Evolutionary conservation across 2,888 invertebrate species (phyloP), one percentile per base, ranked within the genome.

Genomic region (Amphipyra tragopoginis): DNA sequence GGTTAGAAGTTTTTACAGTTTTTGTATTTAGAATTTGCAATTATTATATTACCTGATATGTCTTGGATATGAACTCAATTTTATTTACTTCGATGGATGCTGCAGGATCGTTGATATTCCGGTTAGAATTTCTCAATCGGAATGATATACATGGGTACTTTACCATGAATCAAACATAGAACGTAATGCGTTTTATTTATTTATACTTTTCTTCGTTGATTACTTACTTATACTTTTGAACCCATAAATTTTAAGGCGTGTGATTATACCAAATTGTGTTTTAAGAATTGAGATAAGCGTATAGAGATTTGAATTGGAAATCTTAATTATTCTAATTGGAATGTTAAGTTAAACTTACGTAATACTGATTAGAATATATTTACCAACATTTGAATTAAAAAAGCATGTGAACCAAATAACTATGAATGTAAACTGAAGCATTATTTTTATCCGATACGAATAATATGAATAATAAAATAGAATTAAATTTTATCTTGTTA

Each of bases 341-440:
- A 72, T 62, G 45, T 63, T 59, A 58, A 61, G 67, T 61, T 55
- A 54, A 51, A 53, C 14, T 63, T 55, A 53, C 45, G 54, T 51
- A 61, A 72, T 50, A 49, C 55, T 66, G 52, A 78, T 75, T 59
- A 48, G 58, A 75, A 65, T 77, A 59, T 60, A 34, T 60, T 64
- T 44, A 52, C 42, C 39, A 50, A 64, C 15, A 45, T 66, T 66
- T 51, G 52, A 66, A 77, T 56, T 50, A 34, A 54, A 70, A 69
- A 71, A 21, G 39, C 39, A 52, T 75, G 72, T 75, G 79, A 68
- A 72, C 68, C 49, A 65, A 57, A 59, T 72, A 54, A 50, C 44
- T 67, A 45, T 48, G 15, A 15, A 60, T 56, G 54, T 63, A 34
- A 54, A 52, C 42, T 38, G 15, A 29, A 9, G 29, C 26, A 43